Evolutionary conservation across 2,113 vertebrate genomes (phyloP).

Genomic region (Rhea pennata): DNA sequence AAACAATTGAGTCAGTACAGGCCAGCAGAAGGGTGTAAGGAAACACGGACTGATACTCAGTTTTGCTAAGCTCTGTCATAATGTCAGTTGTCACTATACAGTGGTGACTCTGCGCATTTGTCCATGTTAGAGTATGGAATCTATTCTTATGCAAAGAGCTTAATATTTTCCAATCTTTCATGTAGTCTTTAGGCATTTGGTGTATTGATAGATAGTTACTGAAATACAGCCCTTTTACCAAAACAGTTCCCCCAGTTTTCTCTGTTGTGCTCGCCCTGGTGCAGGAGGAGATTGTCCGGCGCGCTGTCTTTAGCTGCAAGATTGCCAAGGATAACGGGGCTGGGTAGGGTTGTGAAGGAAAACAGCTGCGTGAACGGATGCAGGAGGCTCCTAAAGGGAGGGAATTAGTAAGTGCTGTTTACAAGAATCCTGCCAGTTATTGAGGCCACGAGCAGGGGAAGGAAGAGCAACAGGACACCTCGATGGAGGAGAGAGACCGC

Average conservation of each 20-base stretch:
- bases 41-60: not conserved
- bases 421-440: not conserved
- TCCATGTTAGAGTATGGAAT: not conserved
- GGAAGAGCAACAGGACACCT: not conserved
- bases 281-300: conserved; percentile 11
- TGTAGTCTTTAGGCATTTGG: not conserved
- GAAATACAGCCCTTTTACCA: not conserved
- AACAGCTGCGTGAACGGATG: conserved; percentile 27
- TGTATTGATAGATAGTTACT: not conserved
- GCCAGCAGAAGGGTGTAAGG: not conserved
- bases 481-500: not conserved
- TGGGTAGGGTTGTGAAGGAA: not conserved
- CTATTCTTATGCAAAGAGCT: rapidly evolving
- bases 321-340: not conserved
- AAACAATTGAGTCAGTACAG: not conserved
- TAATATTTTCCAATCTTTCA: not conserved
- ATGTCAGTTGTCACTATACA: not conserved
- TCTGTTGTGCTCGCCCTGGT: not conserved
- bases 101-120: not conserved
- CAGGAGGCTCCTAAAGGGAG: conserved; percentile 39
- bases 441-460: conserved; percentile 2
- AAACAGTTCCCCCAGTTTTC: not conserved
- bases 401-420: not conserved
- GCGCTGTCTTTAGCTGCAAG: not conserved
- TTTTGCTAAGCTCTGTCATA: not conserved